Conservation (phyloP, 2,113 vertebrate genomes). For the Cebus imitator region DNA sequence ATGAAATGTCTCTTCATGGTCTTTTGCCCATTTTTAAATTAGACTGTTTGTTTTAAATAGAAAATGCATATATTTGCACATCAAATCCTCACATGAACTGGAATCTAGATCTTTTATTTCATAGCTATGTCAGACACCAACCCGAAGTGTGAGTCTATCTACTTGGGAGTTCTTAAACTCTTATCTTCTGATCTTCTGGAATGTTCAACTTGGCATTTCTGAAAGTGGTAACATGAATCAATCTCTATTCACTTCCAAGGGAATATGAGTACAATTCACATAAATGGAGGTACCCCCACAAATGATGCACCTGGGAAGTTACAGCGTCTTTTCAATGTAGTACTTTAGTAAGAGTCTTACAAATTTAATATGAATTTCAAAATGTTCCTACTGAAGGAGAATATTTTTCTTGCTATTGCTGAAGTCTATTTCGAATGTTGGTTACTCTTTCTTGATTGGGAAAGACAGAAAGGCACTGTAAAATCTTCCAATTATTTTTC, state of each 20-base stretch:
- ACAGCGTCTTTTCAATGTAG: conserved; percentile 64
- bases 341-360: conserved; percentile 47
- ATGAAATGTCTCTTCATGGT: not conserved
- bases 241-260: not conserved
- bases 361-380: conserved; percentile 61
- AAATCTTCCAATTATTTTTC: conserved; percentile 30
- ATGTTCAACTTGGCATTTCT: not conserved
- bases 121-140: not conserved
- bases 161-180: not conserved
- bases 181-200: conserved; percentile 3
- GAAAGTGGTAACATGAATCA: conserved; percentile 37
- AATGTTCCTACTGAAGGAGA: conserved; percentile 42
- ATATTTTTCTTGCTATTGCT: conserved; percentile 55
- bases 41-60: not conserved
- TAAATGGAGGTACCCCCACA: conserved; percentile 42
- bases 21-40: not conserved
- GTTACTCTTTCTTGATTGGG: conserved; percentile 55
- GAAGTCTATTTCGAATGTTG: conserved; percentile 52
- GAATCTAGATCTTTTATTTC: not conserved
- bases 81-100: not conserved
- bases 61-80: not conserved
- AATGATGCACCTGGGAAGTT: conserved; percentile 71
- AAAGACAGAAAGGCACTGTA: conserved; percentile 39
- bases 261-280: not conserved
- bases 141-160: not conserved